Percentiles rank a stretch among this genome's conserved stretches.
These are phyloP conservation scores for Iguana delicatissima DNA, from an alignment of 2,797 vertebrate species.

Conservation along the genomic window DNA sequence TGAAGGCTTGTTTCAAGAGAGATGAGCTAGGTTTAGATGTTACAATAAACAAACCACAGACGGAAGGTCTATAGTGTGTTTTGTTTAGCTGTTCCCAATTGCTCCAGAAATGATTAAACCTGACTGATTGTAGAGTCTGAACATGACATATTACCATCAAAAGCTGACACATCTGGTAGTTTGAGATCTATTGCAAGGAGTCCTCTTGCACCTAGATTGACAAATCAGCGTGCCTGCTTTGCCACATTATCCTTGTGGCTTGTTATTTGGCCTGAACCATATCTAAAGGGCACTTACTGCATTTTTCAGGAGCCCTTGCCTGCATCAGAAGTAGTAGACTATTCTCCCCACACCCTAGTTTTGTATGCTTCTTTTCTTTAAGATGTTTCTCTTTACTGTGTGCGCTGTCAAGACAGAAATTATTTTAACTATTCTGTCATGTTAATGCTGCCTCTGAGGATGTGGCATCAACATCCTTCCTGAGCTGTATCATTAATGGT, in stretches of 20 bases:
- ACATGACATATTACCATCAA: neutral
- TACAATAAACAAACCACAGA: neutral
- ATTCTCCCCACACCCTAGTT: neutral
- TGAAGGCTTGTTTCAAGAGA: neutral
- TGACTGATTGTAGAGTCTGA: neutral
- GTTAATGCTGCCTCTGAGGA: constrained; percentile 22
- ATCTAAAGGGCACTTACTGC: neutral
- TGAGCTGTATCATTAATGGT: constrained; percentile 28
- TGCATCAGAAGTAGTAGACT: constrained; percentile 38
- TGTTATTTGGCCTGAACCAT: neutral
- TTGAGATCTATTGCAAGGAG: neutral
- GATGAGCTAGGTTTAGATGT: neutral
- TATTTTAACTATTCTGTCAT: neutral
- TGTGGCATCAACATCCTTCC: constrained; percentile 48
- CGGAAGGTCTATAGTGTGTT: neutral
- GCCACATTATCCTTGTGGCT: constrained; percentile 33
- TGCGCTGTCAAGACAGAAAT: constrained; percentile 71
- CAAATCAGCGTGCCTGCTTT: neutral
- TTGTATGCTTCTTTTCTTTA: constrained; percentile 8
- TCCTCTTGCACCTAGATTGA: neutral
- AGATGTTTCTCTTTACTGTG: constrained; percentile 42
- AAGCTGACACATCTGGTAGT: neutral
- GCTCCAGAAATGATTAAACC: neutral
- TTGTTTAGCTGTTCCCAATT: neutral
- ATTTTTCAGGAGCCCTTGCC: neutral